phyloP scores from a whole-genome alignment of 2,888 invertebrate species.

The Vandiemenella viatica region DNA sequence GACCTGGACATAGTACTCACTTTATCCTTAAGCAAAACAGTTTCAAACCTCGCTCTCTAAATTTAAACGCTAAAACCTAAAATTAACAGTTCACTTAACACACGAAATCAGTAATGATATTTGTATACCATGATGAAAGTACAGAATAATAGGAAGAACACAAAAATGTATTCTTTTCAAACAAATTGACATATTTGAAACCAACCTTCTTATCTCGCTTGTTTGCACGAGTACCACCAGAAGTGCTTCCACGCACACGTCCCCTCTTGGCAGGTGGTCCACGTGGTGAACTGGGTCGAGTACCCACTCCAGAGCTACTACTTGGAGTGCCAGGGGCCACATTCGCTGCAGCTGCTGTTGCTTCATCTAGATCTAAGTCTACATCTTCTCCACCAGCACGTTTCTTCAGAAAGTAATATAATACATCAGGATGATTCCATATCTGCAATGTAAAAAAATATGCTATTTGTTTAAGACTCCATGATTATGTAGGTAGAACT shows the following conservation, averaged over 20 bases:
- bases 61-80: no score
- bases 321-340: conserved; percentile 16
- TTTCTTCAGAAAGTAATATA: conserved; percentile 75
- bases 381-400: conserved; percentile 60
- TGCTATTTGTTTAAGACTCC: no score
- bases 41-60: no score
- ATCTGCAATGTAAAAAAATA: conserved; percentile 34
- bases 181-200: background rate
- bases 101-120: no score
- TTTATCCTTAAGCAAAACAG: no score
- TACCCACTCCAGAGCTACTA: conserved; percentile 7
- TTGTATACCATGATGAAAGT: background rate
- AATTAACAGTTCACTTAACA: no score
- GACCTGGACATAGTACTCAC: no score
- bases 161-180: background rate
- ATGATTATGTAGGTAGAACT: no score
- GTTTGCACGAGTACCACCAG: conserved; percentile 14
- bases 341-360: conserved; percentile 33
- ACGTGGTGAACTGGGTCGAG: conserved; percentile 11
- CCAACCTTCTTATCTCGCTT: conserved; percentile 18
- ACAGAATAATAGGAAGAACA: background rate
- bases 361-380: conserved; percentile 70
- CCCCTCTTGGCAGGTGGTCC: conserved; percentile 9
- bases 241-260: conserved; percentile 22
- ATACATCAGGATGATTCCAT: conserved; percentile 89